Percentiles rank a stretch among this genome's conserved stretches.
Conservation (phyloP, 2,797 vertebrate species). For the Orientallactaga sibirica region DNA sequence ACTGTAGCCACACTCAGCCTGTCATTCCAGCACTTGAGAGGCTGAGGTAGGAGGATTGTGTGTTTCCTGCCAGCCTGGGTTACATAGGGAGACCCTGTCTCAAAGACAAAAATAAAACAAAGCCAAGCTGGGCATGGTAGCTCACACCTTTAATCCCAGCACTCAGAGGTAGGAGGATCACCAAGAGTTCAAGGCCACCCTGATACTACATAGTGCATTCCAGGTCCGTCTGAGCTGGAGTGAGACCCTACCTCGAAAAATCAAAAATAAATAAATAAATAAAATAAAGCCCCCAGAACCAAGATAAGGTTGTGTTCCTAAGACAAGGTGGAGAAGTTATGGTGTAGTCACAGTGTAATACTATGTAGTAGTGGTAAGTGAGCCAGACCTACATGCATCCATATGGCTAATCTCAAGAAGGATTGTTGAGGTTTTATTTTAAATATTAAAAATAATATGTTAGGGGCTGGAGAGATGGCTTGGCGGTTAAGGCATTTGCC, state of each 20-base stretch:
- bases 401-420: background rate
- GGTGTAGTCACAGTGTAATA: background rate
- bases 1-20: no score
- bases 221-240: no score
- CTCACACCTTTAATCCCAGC: no score
- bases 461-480: no score
- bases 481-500: no score
- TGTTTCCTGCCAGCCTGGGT: background rate
- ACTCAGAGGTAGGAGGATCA: no score
- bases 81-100: background rate
- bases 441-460: no score
- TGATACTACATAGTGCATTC: no score
- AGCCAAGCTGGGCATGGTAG: background rate
- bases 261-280: background rate
- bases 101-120: background rate
- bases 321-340: fast-evolving
- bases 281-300: background rate
- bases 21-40: background rate
- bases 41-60: background rate
- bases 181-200: no score
- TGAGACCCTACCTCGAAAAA: background rate
- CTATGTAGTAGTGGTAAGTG: background rate
- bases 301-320: background rate
- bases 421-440: no score
- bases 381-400: background rate